Evolutionary conservation across 2,113 vertebrate species (phyloP), one percentile per base, ranked within the genome.

Genomic region (Nipponia nippon): DNA sequence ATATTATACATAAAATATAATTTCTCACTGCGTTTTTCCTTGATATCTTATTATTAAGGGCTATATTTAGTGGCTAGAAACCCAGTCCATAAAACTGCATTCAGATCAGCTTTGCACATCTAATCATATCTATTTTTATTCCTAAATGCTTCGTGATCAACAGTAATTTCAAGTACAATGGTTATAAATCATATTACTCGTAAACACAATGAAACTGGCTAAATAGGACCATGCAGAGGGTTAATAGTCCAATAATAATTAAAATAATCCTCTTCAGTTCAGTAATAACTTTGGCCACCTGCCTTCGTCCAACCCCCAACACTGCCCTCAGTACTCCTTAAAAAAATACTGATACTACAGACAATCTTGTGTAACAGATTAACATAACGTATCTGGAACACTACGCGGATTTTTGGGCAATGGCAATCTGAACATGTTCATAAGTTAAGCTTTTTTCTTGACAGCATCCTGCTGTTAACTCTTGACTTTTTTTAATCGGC

Each of bases 351-450:
- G 78, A 21, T 30, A 62, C 69, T 91, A 77, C 63, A 90, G 92
- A 65, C 83, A 90, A 47, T 96, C 87, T 93, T 96, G 87, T 89
- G 49, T 78, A 86, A 79, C 95, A 95, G 94, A 85, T 95, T 93
- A 90, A 86, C 73, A 79, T 91, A 95, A 95, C 75, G 7, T 96
- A 86, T 95, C 95, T 93, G 85, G 71, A 94, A 89, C 83, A 81
- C 95, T 95, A 90, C 90, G 94, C 88, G 97, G 92, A 95, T 86
- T 90, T 93, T 95, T 95, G 92, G 93, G 92, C 95, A 91, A 5
- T 93, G 94, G 73, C 83, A 91, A 11, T 87, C 58, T 83, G 81
- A 94, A 87, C 67, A 49, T 63, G 62, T 90, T 97, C 66, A 1
- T 84, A 90, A 96, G 77, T 89, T 91, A 52, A 84, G 88, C 50